phyloP scores from a whole-genome alignment of 2,797 vertebrate species.

The Parotocinclus haroldoi region DNA sequence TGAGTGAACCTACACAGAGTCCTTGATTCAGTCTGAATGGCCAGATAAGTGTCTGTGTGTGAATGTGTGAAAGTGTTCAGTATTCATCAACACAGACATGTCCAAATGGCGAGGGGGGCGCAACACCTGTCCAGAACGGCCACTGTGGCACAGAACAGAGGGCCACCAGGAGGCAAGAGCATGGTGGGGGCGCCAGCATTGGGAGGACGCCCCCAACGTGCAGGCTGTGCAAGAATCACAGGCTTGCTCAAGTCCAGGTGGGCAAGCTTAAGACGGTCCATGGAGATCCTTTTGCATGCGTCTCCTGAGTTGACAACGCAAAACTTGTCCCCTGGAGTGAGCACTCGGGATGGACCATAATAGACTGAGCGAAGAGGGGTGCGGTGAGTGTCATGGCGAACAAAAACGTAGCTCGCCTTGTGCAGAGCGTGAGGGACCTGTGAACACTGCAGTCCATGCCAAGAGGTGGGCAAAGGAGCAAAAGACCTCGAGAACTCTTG shows the following conservation, averaged over 20 bases:
- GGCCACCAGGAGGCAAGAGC: neutral
- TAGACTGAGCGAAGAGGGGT: neutral
- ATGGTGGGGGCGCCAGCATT: neutral
- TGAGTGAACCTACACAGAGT: too few species aligned
- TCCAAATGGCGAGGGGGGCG: too few species aligned
- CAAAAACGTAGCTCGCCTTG: neutral
- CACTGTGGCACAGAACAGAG: neutral
- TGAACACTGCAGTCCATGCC: neutral
- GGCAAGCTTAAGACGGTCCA: conserved; percentile 18
- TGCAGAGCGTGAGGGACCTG: neutral
- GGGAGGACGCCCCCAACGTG: neutral
- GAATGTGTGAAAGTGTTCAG: too few species aligned
- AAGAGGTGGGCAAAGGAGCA: neutral
- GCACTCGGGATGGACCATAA: conserved; percentile 4
- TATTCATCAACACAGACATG: too few species aligned
- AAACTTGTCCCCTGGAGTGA: neutral
- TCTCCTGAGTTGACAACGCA: conserved; percentile 14
- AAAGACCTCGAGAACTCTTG: neutral
- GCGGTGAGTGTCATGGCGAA: conserved; percentile 2
- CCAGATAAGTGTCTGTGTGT: too few species aligned
- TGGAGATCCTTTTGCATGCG: neutral
- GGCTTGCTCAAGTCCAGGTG: conserved; percentile 10
- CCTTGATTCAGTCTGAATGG: too few species aligned
- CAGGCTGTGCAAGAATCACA: neutral
- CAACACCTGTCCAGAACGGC: neutral